A percentile compares a stretch with the other conserved stretches of the same genome.
These are phyloP conservation scores for Tenthredo amoena DNA, from an alignment of 2,888 invertebrate species.

Conservation along the genomic window DNA sequence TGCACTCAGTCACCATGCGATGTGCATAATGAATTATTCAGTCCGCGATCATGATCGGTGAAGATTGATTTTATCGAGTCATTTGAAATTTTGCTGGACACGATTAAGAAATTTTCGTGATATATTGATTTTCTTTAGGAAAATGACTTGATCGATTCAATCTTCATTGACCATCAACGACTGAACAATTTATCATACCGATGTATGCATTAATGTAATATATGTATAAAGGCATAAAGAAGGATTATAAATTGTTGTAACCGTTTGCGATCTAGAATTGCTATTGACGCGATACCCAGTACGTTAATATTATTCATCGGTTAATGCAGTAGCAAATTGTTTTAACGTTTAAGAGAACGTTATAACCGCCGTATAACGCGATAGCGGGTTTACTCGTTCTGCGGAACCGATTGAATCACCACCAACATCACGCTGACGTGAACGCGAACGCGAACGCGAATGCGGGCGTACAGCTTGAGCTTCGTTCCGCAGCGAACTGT, in stretches of 20 bases:
- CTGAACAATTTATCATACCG: background rate
- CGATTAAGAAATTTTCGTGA: too few relatives aligned
- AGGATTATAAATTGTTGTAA: background rate
- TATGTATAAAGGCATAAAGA: background rate
- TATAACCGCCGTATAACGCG: background rate
- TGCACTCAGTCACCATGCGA: too few relatives aligned
- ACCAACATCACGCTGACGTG: background rate
- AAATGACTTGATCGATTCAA: too few relatives aligned
- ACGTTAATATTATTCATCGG: background rate
- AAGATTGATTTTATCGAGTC: too few relatives aligned
- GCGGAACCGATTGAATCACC: conserved; percentile 21
- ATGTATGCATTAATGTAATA: background rate
- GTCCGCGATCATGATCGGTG: too few relatives aligned
- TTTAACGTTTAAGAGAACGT: conserved; percentile 16
- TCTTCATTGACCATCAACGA: too few relatives aligned
- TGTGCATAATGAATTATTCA: too few relatives aligned
- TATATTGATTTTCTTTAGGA: too few relatives aligned
- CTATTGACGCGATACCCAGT: background rate
- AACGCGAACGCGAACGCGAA: background rate
- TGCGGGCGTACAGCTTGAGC: too few relatives aligned
- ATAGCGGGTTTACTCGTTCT: background rate
- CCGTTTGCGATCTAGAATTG: background rate
- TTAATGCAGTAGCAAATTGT: conserved; percentile 21
- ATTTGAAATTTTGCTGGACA: too few relatives aligned
- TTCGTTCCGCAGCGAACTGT: background rate